These are phyloP conservation scores for Vombatus ursinus DNA, from an alignment of 2,113 vertebrate species.

Conservation along the genomic window DNA sequence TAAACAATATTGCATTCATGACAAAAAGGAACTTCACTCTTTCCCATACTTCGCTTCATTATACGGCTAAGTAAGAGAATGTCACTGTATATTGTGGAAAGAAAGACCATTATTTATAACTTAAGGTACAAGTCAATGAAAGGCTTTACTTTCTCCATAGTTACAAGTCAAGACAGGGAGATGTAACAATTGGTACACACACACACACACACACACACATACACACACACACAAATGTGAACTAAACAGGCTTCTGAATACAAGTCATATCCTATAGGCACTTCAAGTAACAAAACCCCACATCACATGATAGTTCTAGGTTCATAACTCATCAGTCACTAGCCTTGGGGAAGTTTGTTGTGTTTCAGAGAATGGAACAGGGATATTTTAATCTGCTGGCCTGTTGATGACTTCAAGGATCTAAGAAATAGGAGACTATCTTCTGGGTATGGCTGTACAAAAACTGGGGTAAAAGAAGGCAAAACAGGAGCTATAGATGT, in stretches of 20 bases:
- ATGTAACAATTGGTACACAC: neutral
- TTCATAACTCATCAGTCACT: neutral
- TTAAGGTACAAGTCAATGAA: neutral
- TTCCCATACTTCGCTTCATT: too few relatives aligned
- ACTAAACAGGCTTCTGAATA: neutral
- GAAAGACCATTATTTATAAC: neutral
- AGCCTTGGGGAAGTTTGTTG: neutral
- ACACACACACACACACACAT: neutral
- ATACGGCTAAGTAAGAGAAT: too few relatives aligned
- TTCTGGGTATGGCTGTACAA: neutral
- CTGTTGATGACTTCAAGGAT: neutral
- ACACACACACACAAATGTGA: neutral
- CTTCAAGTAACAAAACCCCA: too few relatives aligned
- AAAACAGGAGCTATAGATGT: neutral
- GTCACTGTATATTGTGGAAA: neutral
- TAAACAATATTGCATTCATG: too few relatives aligned
- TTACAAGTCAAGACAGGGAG: neutral
- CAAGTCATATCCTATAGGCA: too few relatives aligned
- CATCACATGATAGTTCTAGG: neutral
- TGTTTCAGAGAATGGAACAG: neutral
- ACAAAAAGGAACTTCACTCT: too few relatives aligned
- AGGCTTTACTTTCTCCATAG: too few relatives aligned
- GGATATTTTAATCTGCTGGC: neutral
- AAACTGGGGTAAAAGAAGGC: neutral
- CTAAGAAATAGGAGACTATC: neutral